phyloP scores from a whole-genome alignment of 1,140 invertebrate genomes.

The Dreissena rostriformis region DNA sequence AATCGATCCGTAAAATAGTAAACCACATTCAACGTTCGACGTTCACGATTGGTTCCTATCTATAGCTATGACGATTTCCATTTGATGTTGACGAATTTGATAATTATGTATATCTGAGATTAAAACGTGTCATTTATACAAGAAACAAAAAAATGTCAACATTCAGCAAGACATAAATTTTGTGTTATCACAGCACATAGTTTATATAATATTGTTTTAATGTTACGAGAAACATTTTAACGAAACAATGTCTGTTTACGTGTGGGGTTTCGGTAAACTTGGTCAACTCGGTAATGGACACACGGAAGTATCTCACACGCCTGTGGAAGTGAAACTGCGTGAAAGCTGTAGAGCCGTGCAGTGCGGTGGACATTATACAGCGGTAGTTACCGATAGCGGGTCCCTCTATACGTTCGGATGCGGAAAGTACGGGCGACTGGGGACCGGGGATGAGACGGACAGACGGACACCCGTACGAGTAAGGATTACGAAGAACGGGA shows the following conservation, averaged over 20 bases:
- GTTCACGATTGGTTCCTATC: too few species aligned
- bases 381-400: slow-evolving; percentile 53
- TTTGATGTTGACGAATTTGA: too few species aligned
- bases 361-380: slow-evolving; percentile 57
- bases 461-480: slow-evolving; percentile 5
- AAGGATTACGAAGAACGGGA: not conserved
- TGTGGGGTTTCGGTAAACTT: slow-evolving; percentile 65
- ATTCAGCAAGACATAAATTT: too few species aligned
- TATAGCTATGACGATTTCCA: too few species aligned
- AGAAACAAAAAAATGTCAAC: too few species aligned
- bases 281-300: slow-evolving; percentile 65
- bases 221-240: too few species aligned
- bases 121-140: too few species aligned
- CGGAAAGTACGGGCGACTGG: slow-evolving; percentile 67
- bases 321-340: slow-evolving; percentile 14
- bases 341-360: slow-evolving; percentile 15
- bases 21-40: too few species aligned
- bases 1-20: too few species aligned
- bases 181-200: too few species aligned
- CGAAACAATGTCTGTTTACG: slow-evolving; percentile 17
- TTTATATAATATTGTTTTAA: too few species aligned
- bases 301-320: slow-evolving; percentile 30
- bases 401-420: slow-evolving; percentile 56
- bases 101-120: too few species aligned
- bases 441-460: slow-evolving; percentile 49